Conservation (phyloP, 2,797 vertebrate species). For the Pipistrellus pygmaeus region DNA sequence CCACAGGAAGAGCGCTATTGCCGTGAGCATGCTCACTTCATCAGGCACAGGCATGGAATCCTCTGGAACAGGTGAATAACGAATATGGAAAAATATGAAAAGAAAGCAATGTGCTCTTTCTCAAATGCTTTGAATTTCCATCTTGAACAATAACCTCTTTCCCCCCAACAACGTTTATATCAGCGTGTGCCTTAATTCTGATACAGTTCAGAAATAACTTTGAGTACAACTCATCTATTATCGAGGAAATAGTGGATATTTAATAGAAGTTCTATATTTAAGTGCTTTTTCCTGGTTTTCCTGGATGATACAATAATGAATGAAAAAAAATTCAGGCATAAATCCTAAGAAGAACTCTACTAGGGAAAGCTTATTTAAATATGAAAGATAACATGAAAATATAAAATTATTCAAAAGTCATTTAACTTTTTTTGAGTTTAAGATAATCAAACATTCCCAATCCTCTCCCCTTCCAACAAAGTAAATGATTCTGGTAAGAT, state of each 20-base stretch:
- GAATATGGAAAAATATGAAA: constrained; percentile 46
- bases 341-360: neutral
- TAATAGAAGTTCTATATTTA: constrained; percentile 5
- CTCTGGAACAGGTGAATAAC: constrained; percentile 86
- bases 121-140: constrained; percentile 61
- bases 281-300: neutral
- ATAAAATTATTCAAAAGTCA: constrained; percentile 22
- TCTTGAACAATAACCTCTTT: neutral
- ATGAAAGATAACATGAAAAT: neutral
- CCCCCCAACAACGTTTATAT: neutral
- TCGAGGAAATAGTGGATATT: neutral
- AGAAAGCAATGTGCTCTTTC: constrained; percentile 56
- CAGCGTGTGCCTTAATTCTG: neutral
- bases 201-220: neutral
- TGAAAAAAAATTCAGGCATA: neutral
- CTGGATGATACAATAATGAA: neutral
- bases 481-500: neutral
- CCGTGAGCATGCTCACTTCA: constrained; percentile 96
- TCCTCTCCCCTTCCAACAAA: neutral
- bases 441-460: constrained; percentile 12
- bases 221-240: neutral
- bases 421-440: constrained; percentile 6
- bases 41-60: constrained; percentile 92
- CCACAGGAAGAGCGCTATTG: constrained; percentile 96
- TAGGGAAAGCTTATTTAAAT: neutral